phyloP scores from a whole-genome alignment of 2,113 vertebrate species.

The Axis porcinus region DNA sequence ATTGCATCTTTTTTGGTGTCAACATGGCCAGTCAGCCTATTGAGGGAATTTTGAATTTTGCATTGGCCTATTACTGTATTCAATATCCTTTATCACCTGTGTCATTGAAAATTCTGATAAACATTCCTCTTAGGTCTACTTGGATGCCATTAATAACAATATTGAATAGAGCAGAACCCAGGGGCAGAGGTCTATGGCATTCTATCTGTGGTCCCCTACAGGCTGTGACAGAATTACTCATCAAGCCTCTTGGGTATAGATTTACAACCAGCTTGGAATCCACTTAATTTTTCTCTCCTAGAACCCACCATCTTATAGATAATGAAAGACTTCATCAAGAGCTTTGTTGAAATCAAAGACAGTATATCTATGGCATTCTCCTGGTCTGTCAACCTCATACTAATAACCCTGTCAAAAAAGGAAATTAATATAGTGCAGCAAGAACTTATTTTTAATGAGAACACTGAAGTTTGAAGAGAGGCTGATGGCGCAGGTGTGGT shows the following conservation, averaged over 20 bases:
- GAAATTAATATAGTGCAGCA: background rate
- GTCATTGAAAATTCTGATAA: constrained; percentile 33
- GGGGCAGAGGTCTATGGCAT: background rate
- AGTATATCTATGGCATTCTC: background rate
- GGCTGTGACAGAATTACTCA: background rate
- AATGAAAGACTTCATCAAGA: constrained; percentile 32
- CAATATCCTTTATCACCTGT: constrained; percentile 30
- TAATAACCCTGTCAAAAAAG: constrained; percentile 36
- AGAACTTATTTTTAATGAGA: constrained; percentile 37
- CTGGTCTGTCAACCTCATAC: constrained; percentile 10
- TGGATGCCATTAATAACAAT: constrained; percentile 45
- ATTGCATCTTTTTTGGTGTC: background rate
- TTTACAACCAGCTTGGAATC: constrained; percentile 25
- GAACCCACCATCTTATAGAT: background rate
- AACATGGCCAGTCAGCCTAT: background rate
- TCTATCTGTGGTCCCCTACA: background rate
- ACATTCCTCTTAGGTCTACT: background rate
- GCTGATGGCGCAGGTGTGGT: background rate
- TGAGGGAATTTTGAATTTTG: constrained; percentile 32
- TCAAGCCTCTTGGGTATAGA: background rate
- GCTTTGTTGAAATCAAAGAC: constrained; percentile 25
- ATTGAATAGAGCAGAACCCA: background rate
- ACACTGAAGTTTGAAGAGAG: background rate
- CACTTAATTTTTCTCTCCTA: constrained; percentile 1
- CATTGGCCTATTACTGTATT: background rate